A percentile compares a stretch with the other conserved stretches of the same genome.
phyloP scores from a whole-genome alignment of 2,888 invertebrate species.

The Luperina nickerlii region DNA sequence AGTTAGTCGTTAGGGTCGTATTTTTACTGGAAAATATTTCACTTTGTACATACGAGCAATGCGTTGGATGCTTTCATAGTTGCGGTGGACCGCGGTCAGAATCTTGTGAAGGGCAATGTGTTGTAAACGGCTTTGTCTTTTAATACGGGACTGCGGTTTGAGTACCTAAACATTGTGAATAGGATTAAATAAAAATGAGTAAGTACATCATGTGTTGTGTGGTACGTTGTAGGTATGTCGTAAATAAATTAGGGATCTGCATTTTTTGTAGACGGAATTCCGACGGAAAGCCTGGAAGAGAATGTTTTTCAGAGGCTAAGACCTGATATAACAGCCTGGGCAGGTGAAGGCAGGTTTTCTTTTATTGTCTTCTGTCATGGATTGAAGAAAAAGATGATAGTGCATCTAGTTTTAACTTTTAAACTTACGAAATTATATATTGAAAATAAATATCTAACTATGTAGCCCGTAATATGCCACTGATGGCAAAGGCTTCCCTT shows the following conservation, averaged over 20 bases:
- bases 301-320: too few species aligned
- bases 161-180: constrained; percentile 28
- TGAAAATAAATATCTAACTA: not conserved
- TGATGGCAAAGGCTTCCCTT: not conserved
- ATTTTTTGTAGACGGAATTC: too few species aligned
- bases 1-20: constrained; percentile 13
- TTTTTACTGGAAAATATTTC: constrained; percentile 57
- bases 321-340: too few species aligned
- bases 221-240: not conserved
- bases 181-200: constrained; percentile 41
- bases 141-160: constrained; percentile 37
- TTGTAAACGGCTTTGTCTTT: constrained; percentile 54
- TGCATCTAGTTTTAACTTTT: not conserved
- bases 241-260: not conserved
- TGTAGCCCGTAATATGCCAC: not conserved
- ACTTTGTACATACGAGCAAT: constrained; percentile 45
- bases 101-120: constrained; percentile 58
- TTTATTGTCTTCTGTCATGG: too few species aligned
- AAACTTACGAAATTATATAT: not conserved
- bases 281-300: too few species aligned
- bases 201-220: not conserved
- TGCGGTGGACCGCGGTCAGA: constrained; percentile 48
- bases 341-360: not conserved
- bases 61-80: constrained; percentile 57
- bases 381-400: not conserved